Evolutionary conservation across 2,113 vertebrate genomes (phyloP).

Genomic region (Hydrochoerus hydrochaeris): DNA sequence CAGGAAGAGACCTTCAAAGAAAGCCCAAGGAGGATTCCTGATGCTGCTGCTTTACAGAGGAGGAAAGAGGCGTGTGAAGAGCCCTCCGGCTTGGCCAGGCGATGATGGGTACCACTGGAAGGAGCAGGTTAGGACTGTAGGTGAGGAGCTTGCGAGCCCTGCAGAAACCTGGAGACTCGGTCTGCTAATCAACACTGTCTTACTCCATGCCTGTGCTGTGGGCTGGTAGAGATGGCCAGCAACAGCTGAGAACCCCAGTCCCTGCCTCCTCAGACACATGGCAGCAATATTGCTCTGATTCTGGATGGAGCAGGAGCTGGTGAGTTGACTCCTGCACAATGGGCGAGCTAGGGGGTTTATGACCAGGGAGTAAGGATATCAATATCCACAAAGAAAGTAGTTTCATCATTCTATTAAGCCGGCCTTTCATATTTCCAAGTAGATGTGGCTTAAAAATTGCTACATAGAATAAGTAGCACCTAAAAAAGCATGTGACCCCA

Average conservation of each 20-base stretch:
- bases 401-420: neutral
- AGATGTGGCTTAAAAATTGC: neutral
- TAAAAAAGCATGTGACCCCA: neutral
- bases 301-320: neutral
- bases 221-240: neutral
- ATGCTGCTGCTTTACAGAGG: neutral
- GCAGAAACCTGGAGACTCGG: neutral
- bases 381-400: neutral
- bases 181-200: too few relatives aligned
- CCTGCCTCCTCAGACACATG: neutral
- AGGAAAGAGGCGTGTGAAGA: fast-evolving
- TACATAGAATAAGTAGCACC: neutral
- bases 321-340: too few relatives aligned
- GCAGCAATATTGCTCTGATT: fast-evolving
- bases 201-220: neutral
- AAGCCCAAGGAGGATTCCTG: neutral
- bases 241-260: too few relatives aligned
- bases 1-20: neutral
- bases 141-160: neutral
- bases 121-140: neutral
- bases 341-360: neutral
- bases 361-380: neutral
- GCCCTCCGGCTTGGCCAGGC: too few relatives aligned
- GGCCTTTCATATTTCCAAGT: neutral
- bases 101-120: neutral